phyloP scores from a whole-genome alignment of 2,797 vertebrate species.

The Staurois parvus region DNA sequence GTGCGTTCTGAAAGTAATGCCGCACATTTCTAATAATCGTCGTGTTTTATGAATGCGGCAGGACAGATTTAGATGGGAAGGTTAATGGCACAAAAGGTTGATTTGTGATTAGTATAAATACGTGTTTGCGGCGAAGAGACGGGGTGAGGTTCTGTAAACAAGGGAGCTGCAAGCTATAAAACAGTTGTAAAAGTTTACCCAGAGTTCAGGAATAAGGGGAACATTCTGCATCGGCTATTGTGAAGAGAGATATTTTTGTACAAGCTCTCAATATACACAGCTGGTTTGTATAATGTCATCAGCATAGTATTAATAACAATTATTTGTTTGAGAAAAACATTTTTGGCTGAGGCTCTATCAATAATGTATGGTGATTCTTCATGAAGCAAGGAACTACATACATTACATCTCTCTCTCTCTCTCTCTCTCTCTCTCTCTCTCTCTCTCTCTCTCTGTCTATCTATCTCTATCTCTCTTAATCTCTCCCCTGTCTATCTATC shows the following conservation, averaged over 20 bases:
- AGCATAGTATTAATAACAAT: constrained; percentile 10
- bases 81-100: constrained; percentile 14
- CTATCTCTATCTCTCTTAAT: too few relatives aligned
- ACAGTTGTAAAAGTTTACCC: constrained; percentile 25
- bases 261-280: constrained; percentile 19
- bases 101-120: constrained; percentile 40
- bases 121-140: constrained; percentile 8
- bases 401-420: too few relatives aligned
- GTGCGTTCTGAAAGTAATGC: constrained; percentile 26
- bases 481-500: too few relatives aligned
- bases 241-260: background rate
- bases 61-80: background rate
- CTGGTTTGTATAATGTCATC: constrained; percentile 40
- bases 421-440: too few relatives aligned
- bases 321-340: constrained; percentile 5
- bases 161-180: constrained; percentile 34
- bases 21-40: constrained; percentile 28
- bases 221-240: constrained; percentile 11
- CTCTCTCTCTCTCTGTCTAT: too few relatives aligned
- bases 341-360: background rate
- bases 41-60: constrained; percentile 25
- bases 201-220: constrained; percentile 35
- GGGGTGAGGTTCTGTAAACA: constrained; percentile 30
- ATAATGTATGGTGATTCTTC: background rate
- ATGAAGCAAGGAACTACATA: background rate